Conservation (phyloP, 2,113 vertebrate genomes). For the Gambusia holbrooki region DNA sequence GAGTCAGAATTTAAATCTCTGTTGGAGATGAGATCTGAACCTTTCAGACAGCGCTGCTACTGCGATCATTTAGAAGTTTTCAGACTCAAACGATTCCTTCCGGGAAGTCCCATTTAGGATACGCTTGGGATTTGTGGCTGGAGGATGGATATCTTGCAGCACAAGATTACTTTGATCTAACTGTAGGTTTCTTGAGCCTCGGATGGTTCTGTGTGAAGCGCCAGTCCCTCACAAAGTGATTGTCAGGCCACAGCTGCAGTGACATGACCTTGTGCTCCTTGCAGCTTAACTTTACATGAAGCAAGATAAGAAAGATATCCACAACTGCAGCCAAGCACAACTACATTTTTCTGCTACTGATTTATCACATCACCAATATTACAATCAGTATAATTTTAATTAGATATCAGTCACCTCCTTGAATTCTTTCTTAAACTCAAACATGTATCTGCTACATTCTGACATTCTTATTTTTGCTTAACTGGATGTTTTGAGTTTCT, state of each 20-base stretch:
- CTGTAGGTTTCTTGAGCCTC: constrained; percentile 28
- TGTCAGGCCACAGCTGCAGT: constrained; percentile 19
- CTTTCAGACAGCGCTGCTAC: constrained; percentile 37
- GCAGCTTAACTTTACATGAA: constrained; percentile 13
- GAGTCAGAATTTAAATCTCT: constrained; percentile 59
- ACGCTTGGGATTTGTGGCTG: constrained; percentile 42
- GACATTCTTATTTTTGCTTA: neutral
- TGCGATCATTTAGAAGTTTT: constrained; percentile 51
- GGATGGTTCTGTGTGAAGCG: constrained; percentile 37
- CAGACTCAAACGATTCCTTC: constrained; percentile 52
- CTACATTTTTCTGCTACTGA: neutral
- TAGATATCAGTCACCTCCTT: neutral
- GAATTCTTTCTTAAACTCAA: neutral
- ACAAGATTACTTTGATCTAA: constrained; percentile 51
- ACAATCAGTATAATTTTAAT: neutral
- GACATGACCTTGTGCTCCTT: neutral
- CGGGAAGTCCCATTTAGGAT: constrained; percentile 62
- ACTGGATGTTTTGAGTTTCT: neutral
- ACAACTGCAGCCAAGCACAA: neutral
- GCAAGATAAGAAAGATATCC: constrained; percentile 5
- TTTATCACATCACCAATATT: neutral
- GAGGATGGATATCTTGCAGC: constrained; percentile 37
- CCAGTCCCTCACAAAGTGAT: constrained; percentile 25
- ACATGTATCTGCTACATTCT: neutral
- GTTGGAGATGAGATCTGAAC: constrained; percentile 51